These are phyloP conservation scores for Myotis planiceps DNA, from an alignment of 2,797 vertebrate species.

Conservation along the genomic window DNA sequence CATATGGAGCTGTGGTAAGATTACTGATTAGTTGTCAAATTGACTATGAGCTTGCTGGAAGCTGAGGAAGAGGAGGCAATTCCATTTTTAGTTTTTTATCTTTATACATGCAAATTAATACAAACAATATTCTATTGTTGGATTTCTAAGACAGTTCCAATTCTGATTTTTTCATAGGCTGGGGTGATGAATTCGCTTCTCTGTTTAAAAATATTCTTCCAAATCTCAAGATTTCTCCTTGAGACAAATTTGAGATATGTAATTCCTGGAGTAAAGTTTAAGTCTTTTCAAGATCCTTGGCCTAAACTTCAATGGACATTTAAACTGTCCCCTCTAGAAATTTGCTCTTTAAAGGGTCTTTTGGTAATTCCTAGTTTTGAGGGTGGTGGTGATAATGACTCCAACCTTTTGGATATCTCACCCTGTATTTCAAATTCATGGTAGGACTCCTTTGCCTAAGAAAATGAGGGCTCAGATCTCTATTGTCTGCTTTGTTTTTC, in stretches of 20 bases:
- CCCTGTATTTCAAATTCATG: conserved; percentile 74
- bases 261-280: not conserved
- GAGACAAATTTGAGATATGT: not conserved
- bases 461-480: conserved; percentile 59
- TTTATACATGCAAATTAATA: not conserved
- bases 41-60: not conserved
- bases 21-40: not conserved
- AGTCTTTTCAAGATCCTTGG: not conserved
- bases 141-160: not conserved
- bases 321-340: conserved; percentile 20
- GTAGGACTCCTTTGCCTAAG: conserved; percentile 61
- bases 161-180: not conserved
- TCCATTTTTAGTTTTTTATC: not conserved
- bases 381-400: conserved; percentile 51
- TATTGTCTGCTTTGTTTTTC: conserved; percentile 75
- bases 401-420: conserved; percentile 57
- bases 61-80: not conserved
- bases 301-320: not conserved
- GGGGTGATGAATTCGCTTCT: not conserved
- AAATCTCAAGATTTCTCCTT: not conserved
- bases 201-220: not conserved
- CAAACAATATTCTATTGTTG: not conserved
- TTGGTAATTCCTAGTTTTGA: conserved; percentile 27
- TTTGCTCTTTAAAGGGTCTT: conserved; percentile 70
- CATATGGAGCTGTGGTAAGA: not conserved